Conservation (phyloP, 1,140 invertebrate genomes). For the Drosophila subpulchrella region DNA sequence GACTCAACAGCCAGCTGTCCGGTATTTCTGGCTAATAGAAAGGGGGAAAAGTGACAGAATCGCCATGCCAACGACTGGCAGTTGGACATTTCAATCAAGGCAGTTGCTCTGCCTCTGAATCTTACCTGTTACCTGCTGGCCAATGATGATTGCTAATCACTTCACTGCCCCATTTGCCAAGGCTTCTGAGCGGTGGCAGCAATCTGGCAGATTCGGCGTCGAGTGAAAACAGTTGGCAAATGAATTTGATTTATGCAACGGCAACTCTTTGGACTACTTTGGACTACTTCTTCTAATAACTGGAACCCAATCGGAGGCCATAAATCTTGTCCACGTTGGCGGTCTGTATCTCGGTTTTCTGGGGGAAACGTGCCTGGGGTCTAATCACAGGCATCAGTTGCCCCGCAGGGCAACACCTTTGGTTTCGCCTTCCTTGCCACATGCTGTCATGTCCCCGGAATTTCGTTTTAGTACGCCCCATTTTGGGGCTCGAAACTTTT, state of each 20-base stretch:
- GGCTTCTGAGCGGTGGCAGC: slow-evolving; percentile 17
- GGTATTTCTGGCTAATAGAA: slow-evolving; percentile 23
- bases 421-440: slow-evolving; percentile 4
- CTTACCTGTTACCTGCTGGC: slow-evolving; percentile 31
- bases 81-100: slow-evolving; percentile 65
- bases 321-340: slow-evolving; percentile 79
- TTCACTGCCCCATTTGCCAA: slow-evolving; percentile 63
- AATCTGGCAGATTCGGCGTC: slow-evolving; percentile 5
- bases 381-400: slow-evolving; percentile 71
- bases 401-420: slow-evolving; percentile 37
- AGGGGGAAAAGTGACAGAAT: slow-evolving; percentile 7
- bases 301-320: slow-evolving; percentile 60
- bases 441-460: slow-evolving; percentile 10
- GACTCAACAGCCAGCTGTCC: slow-evolving; percentile 9
- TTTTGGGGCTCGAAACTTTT: slow-evolving; percentile 22
- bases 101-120: slow-evolving; percentile 15
- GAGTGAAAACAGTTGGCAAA: slow-evolving; percentile 55
- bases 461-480: background rate
- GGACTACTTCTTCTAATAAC: slow-evolving; percentile 53
- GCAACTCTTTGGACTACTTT: slow-evolving; percentile 35
- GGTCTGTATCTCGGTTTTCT: slow-evolving; percentile 30
- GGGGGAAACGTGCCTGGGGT: slow-evolving; percentile 63
- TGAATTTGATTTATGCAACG: slow-evolving; percentile 80
- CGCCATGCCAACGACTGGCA: slow-evolving; percentile 25
- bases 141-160: slow-evolving; percentile 69